Base-by-base conservation (phyloP, 2,113 vertebrate species). In the Gracilinanus agilis region DNA sequence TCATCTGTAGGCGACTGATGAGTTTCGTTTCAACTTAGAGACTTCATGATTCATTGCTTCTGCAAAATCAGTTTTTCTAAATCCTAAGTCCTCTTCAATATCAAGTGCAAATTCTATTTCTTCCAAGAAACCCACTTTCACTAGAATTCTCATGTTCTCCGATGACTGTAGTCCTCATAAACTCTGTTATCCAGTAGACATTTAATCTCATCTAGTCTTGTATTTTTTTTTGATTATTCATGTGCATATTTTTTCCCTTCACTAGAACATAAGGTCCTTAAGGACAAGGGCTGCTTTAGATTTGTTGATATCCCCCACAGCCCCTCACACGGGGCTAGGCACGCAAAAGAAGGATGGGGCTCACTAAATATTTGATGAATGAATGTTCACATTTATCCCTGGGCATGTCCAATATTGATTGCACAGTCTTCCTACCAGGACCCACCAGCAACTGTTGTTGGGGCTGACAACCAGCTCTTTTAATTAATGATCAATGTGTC, bases 351-450 rank as follows among this genome's bases (percentile, higher is more conserved):
- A 83, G 19, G n/a, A 83, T 19, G n/a, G 7, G n/a, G 23, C 19
- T 83, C 67, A 40, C 19, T 83, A 83, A 83, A 83, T 83, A 83
- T 83, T 83, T 83, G n/a, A 83, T 83, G 67, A 83, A 83, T 83
- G n/a, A 83, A 83, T 21, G 19, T 40, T 83, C 67, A 83, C n/a
- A 83, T 83, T 40, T 83, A 83, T 83, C 67, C 67, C n/a, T 40
- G 67, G n/a, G 67, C 67, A 83, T 40, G 67, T 83, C n/a, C 67
- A 40, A 83, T 83, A 83, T 83, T 19, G 67, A 83, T 83, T 29
- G 19, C 16, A 23, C 8, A 83, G n/a, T 83, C 67, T 83, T 83
- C 67, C n/a, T 40, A 83, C 67, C 67, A 83, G 6, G 67, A 83
- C n/a, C 67, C 67, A 83, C 67, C n/a, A 83, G 67, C 67, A 83